Evolutionary conservation across 2,113 vertebrate genomes (phyloP), one percentile per base, ranked within the genome.

Genomic region (Eudorcas thomsonii): DNA sequence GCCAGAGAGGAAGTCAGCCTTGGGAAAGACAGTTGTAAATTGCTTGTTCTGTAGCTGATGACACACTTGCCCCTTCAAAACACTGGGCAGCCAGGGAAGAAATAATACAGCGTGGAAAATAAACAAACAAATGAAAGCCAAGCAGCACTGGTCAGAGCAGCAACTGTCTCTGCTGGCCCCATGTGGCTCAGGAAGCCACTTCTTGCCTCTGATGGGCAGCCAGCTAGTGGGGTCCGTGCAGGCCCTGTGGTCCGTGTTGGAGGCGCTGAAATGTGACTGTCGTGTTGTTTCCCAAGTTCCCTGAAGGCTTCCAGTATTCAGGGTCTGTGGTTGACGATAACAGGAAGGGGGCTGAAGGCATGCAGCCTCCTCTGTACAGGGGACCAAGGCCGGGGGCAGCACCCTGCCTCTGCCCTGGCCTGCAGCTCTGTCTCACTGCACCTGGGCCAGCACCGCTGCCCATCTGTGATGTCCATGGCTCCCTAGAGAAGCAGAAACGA

Each of bases 251-350:
- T 30, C 33, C 39, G 1, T 7, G 6, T 7, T 6, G 3, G 60
- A 39, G n/a, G 28, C 6, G 1, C 88, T 26, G 1, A 12, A 15
- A 14, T 14, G 6, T 5, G 3, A 3, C 0, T 1, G 45, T 5
- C 23, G 23, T 12, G 1, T 28, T 17, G 43, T 39, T 54, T 54
- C 50, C 11, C 23, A 67, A 43, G 39, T 54, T 50, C 36, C 82
- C 71, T 4, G 10, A 50, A 67, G 82, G 14, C 39, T 55, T 83
- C 85, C 60, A 25, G 23, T 12, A 10, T 54, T n/a, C 3, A 0
- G 71, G 30, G 30, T n/a, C 30, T 57, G 43, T 48, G 30, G 82
- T 43, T 64, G 1, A 17, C 62, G 89, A 83, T 54, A 57, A 26
- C 2, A 86, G 67, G 33, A 57, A 39, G 43, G 43, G 33, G 55